Percentiles rank a stretch among this genome's conserved stretches.
These are phyloP conservation scores for Phengaris arion DNA, from an alignment of 2,888 invertebrate genomes.

Conservation along the genomic window DNA sequence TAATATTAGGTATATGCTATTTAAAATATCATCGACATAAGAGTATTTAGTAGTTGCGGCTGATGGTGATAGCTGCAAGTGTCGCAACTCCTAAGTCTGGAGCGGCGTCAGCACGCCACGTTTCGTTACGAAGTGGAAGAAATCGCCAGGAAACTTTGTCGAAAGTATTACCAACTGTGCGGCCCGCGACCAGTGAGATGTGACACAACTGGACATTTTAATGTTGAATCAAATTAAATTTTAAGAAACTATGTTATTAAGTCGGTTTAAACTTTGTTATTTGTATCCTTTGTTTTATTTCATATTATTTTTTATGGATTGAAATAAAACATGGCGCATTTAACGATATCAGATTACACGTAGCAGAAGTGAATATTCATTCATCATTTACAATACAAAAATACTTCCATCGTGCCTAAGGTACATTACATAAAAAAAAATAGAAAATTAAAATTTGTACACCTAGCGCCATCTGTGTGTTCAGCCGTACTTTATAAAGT, in stretches of 20 bases:
- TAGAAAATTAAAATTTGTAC: too few relatives aligned
- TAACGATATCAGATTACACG: too few relatives aligned
- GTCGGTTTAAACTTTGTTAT: neutral
- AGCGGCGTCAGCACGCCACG: neutral
- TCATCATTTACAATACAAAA: too few relatives aligned
- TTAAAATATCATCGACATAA: too few relatives aligned
- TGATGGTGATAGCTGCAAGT: neutral
- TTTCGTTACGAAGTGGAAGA: slow-evolving; percentile 2
- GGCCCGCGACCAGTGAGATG: neutral
- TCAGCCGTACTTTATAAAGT: too few relatives aligned
- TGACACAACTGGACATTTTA: neutral
- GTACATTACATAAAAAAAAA: too few relatives aligned
- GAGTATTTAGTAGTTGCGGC: neutral
- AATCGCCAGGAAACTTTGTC: neutral
- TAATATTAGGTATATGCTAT: too few relatives aligned
- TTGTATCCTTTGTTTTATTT: neutral
- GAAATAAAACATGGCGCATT: too few relatives aligned
- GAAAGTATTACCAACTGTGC: neutral
- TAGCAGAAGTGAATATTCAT: too few relatives aligned
- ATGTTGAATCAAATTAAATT: neutral
- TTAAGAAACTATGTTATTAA: neutral
- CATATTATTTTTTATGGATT: too few relatives aligned
- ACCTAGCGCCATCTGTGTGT: too few relatives aligned
- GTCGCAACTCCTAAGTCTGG: neutral
- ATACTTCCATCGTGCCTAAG: too few relatives aligned